Percentiles rank a stretch among this genome's conserved stretches.
phyloP scores from a whole-genome alignment of 2,113 vertebrate species.

The Salvelinus fontinalis region DNA sequence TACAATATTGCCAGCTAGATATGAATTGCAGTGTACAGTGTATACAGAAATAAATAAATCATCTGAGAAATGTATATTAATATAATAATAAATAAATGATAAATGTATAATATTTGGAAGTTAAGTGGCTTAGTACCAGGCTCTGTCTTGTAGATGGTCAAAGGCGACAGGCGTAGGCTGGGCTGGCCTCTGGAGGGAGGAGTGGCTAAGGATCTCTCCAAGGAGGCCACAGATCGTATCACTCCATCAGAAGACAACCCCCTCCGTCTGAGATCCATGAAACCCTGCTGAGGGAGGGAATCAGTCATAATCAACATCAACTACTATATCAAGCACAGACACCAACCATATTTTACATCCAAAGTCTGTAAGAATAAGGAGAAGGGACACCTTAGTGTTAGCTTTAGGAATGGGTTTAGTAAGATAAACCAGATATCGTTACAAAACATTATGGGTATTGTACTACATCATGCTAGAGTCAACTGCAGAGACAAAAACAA shows the following conservation, averaged over 20 bases:
- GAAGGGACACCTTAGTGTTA: no score
- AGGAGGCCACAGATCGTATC: slow-evolving; percentile 47
- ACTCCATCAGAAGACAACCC: slow-evolving; percentile 64
- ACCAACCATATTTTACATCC: not conserved
- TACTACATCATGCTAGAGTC: not conserved
- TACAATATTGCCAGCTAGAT: not conserved
- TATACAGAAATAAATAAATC: no score
- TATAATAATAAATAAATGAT: not conserved
- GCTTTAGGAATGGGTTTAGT: no score
- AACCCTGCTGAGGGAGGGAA: slow-evolving; percentile 34
- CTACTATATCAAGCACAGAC: not conserved
- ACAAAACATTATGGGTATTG: no score
- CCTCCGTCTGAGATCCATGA: slow-evolving; percentile 56
- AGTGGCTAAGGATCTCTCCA: slow-evolving; percentile 30
- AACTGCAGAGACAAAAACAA: slow-evolving; percentile 1
- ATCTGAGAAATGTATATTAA: no score
- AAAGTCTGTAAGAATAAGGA: not conserved
- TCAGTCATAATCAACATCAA: slow-evolving; percentile 17
- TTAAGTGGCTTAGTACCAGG: slow-evolving; percentile 60
- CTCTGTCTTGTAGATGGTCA: slow-evolving; percentile 69
- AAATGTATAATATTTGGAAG: not conserved
- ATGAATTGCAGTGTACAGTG: no score
- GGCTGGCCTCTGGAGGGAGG: slow-evolving; percentile 21
- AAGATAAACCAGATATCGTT: no score
- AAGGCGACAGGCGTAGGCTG: slow-evolving; percentile 35